These are phyloP conservation scores for Pocillopora meandrina DNA, from an alignment of 92 coral and sea anemone genomes.

Conservation along the genomic window DNA sequence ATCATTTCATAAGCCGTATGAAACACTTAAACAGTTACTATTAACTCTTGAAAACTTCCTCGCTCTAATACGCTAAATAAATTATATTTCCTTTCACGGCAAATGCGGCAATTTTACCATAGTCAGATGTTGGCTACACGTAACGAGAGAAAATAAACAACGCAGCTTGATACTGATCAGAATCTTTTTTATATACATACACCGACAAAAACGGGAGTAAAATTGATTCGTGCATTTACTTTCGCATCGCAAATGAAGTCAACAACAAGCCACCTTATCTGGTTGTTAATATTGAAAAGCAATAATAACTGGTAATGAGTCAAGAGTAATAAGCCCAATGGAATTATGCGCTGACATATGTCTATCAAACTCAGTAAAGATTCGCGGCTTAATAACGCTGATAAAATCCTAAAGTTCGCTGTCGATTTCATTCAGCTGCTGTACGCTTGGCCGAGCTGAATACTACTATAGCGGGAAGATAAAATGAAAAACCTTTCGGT, in stretches of 20 bases:
- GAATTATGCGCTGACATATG: neutral
- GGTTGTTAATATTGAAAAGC: neutral
- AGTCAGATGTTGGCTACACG: neutral
- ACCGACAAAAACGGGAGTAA: neutral
- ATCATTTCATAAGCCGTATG: neutral
- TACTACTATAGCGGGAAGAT: neutral
- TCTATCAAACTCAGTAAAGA: constrained; percentile 7
- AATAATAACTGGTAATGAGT: neutral
- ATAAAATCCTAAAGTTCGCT: neutral
- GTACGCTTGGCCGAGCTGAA: neutral
- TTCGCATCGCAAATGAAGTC: neutral
- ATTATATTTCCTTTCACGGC: neutral
- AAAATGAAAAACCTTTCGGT: constrained; percentile 14
- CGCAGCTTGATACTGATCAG: neutral
- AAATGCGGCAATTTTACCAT: too few relatives aligned
- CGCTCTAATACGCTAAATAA: neutral
- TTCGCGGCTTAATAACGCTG: constrained; percentile 22
- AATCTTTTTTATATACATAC: neutral
- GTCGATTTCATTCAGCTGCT: neutral
- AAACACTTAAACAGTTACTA: neutral
- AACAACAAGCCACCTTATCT: neutral
- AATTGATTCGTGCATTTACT: neutral
- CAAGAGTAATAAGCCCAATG: neutral
- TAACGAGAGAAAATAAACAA: neutral
- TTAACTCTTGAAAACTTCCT: neutral